phyloP scores from a whole-genome alignment of 1,140 invertebrate species.

The Pristionchus pacificus region DNA sequence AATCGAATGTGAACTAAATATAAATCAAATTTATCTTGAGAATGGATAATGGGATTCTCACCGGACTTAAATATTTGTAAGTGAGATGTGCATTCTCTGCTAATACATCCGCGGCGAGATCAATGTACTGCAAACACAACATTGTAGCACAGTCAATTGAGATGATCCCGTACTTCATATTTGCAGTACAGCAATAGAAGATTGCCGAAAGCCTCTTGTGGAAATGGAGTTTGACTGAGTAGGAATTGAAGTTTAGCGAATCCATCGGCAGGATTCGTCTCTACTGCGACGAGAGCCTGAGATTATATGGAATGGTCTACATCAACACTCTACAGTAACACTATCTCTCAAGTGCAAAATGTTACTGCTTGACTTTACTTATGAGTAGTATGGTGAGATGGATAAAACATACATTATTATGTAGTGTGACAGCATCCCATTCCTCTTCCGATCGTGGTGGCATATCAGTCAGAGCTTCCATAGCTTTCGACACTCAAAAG shows the following conservation, averaged over 20 bases:
- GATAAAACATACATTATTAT: conserved; percentile 91
- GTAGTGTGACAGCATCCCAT: conserved; percentile 91
- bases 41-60: conserved; percentile 59
- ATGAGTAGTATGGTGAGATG: no score
- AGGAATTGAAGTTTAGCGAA: conserved; percentile 96
- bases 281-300: conserved; percentile 68
- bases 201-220: conserved; percentile 95
- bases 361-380: no score
- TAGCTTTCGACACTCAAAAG: conserved; percentile 8
- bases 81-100: conserved; percentile 96
- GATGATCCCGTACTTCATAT: conserved; percentile 68
- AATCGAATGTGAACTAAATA: conserved; percentile 69
- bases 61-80: conserved; percentile 87
- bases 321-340: no score
- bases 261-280: conserved; percentile 79
- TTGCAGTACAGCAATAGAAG: conserved; percentile 87
- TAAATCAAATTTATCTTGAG: conserved; percentile 2
- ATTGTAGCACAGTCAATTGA: conserved; percentile 29
- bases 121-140: conserved; percentile 81
- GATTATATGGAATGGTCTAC: not conserved
- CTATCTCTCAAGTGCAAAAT: no score
- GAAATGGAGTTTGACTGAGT: conserved; percentile 89
- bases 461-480: conserved; percentile 80
- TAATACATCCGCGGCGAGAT: conserved; percentile 92
- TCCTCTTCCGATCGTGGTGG: conserved; percentile 91